Evolutionary conservation across 2,797 vertebrate species (phyloP).

Genomic region (Epinephelus malabaricus): DNA sequence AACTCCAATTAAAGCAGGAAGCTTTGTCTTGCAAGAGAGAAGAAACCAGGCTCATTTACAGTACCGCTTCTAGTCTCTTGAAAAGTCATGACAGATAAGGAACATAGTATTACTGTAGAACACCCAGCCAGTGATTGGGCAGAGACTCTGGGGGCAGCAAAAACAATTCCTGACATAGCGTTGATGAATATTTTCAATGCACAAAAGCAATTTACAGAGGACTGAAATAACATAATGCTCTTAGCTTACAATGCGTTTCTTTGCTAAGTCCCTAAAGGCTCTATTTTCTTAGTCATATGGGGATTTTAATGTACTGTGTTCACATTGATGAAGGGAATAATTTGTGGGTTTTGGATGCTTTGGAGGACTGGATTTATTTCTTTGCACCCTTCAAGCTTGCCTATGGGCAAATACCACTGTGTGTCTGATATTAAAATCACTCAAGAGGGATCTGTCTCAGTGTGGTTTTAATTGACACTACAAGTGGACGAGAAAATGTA

Average conservation of each 20-base stretch:
- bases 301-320: slow-evolving; percentile 68
- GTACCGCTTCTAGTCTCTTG: slow-evolving; percentile 61
- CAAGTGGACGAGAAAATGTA: slow-evolving; percentile 44
- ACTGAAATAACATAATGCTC: slow-evolving; percentile 67
- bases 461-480: slow-evolving; percentile 64
- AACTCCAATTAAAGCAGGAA: slow-evolving; percentile 78
- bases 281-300: slow-evolving; percentile 62
- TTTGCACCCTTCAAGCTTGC: slow-evolving; percentile 33
- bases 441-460: slow-evolving; percentile 44
- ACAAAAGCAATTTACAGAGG: slow-evolving; percentile 74
- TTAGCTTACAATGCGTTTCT: slow-evolving; percentile 67
- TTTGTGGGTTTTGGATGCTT: slow-evolving; percentile 47
- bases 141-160: slow-evolving; percentile 61
- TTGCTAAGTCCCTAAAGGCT: slow-evolving; percentile 65
- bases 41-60: slow-evolving; percentile 77
- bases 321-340: slow-evolving; percentile 53
- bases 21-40: slow-evolving; percentile 73
- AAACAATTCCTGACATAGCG: slow-evolving; percentile 77
- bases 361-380: slow-evolving; percentile 51
- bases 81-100: slow-evolving; percentile 79
- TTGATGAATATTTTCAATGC: slow-evolving; percentile 72
- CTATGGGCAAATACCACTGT: slow-evolving; percentile 26
- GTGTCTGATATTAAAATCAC: slow-evolving; percentile 50
- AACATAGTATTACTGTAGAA: slow-evolving; percentile 67
- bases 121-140: slow-evolving; percentile 66